Percentiles rank a stretch among this genome's conserved stretches.
Evolutionary conservation across 2,113 vertebrate genomes (phyloP).

Genomic region (Gnathonemus echidnorhynchus): DNA sequence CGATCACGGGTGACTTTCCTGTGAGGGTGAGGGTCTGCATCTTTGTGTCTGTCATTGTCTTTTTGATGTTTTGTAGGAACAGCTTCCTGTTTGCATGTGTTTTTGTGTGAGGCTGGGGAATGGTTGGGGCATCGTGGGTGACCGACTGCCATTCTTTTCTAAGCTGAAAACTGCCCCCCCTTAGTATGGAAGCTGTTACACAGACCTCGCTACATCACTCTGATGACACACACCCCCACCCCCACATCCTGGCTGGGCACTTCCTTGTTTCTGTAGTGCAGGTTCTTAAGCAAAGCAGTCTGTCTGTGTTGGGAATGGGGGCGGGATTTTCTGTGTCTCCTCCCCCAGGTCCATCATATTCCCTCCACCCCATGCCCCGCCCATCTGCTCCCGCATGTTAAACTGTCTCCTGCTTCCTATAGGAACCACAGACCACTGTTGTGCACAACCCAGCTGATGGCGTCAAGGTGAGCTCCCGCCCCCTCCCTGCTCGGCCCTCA

Average conservation of each 20-base stretch:
- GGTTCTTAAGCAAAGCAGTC: not conserved
- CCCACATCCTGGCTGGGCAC: not conserved
- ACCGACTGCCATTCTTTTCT: conserved; percentile 6
- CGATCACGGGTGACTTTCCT: not conserved
- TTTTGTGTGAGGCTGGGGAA: conserved; percentile 15
- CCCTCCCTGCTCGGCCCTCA: not conserved
- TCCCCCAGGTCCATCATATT: not conserved
- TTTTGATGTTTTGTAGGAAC: conserved; percentile 17
- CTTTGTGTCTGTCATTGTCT: conserved; percentile 27
- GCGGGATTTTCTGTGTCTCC: not conserved
- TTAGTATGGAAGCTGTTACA: not conserved
- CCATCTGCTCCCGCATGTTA: conserved; percentile 56
- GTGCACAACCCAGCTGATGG: conserved; percentile 97
- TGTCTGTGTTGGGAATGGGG: not conserved
- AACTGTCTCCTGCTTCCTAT: conserved; percentile 75
- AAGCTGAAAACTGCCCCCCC: conserved; percentile 22
- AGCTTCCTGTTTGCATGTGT: conserved; percentile 24
- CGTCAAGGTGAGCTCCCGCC: conserved; percentile 82
- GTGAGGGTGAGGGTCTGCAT: conserved; percentile 47
- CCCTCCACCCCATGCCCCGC: conserved; percentile 21
- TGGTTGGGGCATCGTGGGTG: conserved; percentile 7
- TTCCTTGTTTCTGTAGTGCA: not conserved
- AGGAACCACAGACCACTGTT: conserved; percentile 98
- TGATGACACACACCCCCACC: conserved; percentile 29
- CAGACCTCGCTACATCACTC: conserved; percentile 11